Percentiles rank a stretch among this genome's conserved stretches.
These are phyloP conservation scores for Pasiphila rectangulata DNA, from an alignment of 2,888 invertebrate species.

Conservation along the genomic window DNA sequence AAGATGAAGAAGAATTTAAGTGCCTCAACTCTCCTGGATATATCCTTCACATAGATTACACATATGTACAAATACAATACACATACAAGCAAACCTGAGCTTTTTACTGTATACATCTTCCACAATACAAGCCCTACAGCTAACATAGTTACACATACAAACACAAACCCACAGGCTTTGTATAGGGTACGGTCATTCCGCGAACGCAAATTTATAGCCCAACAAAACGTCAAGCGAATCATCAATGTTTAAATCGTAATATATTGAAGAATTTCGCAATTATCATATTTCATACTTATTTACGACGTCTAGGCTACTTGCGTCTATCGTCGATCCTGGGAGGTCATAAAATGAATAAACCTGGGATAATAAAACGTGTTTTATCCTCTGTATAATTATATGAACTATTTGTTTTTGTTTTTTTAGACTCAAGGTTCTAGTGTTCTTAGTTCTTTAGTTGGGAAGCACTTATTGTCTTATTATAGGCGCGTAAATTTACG, in stretches of 20 bases:
- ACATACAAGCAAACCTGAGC: too few relatives aligned
- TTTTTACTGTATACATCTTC: too few relatives aligned
- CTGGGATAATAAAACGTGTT: conserved; percentile 64
- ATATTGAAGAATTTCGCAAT: conserved; percentile 81
- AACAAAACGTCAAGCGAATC: conserved; percentile 77
- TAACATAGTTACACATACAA: neutral
- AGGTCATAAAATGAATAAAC: conserved; percentile 72
- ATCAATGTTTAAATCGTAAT: conserved; percentile 80
- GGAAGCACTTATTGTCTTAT: too few relatives aligned
- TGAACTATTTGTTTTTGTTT: conserved; percentile 51
- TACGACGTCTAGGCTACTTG: conserved; percentile 78
- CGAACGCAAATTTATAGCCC: conserved; percentile 72
- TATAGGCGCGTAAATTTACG: too few relatives aligned
- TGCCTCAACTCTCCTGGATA: too few relatives aligned
- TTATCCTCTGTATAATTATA: conserved; percentile 71
- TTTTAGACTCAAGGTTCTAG: conserved; percentile 42
- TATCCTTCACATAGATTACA: too few relatives aligned
- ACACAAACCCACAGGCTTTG: conserved; percentile 34
- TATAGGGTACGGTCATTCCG: conserved; percentile 46
- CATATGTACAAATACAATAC: too few relatives aligned
- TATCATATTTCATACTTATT: conserved; percentile 80
- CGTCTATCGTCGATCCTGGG: conserved; percentile 70
- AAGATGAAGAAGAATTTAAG: too few relatives aligned
- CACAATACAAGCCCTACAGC: neutral
- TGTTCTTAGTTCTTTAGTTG: neutral